Percentiles rank a stretch among this genome's conserved stretches.
phyloP scores from a whole-genome alignment of 2,113 vertebrate genomes.

The Epinephelus fuscoguttatus region DNA sequence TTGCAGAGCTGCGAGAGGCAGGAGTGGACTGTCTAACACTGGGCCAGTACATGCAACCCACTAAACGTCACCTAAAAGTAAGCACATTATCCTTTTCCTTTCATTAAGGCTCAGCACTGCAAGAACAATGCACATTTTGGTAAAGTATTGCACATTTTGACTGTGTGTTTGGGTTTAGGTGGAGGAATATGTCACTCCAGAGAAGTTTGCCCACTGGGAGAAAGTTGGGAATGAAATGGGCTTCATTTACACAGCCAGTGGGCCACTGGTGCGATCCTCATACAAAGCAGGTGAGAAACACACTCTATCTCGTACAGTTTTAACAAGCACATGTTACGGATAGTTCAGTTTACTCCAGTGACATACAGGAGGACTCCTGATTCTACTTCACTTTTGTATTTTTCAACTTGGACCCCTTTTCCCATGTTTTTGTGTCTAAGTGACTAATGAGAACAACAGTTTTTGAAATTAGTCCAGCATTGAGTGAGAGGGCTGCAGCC shows the following conservation, averaged over 20 bases:
- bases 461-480: too few relatives aligned
- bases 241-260: slow-evolving; percentile 96
- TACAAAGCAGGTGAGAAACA: slow-evolving; percentile 96
- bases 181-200: slow-evolving; percentile 95
- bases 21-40: slow-evolving; percentile 95
- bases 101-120: too few relatives aligned
- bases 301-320: background rate
- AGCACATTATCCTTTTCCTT: background rate
- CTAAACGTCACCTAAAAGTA: slow-evolving; percentile 96
- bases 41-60: slow-evolving; percentile 99
- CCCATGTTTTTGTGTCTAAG: too few relatives aligned
- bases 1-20: slow-evolving; percentile 90
- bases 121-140: background rate
- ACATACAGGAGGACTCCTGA: background rate
- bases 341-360: background rate
- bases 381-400: too few relatives aligned
- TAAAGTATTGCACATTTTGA: background rate
- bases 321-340: background rate
- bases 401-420: too few relatives aligned
- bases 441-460: too few relatives aligned
- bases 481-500: too few relatives aligned
- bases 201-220: slow-evolving; percentile 96
- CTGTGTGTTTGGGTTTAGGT: slow-evolving; percentile 84
- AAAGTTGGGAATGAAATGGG: slow-evolving; percentile 94
- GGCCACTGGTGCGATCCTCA: slow-evolving; percentile 96